Evolutionary conservation across 2,888 invertebrate genomes (phyloP).

Genomic region (Pandemis heparana): DNA sequence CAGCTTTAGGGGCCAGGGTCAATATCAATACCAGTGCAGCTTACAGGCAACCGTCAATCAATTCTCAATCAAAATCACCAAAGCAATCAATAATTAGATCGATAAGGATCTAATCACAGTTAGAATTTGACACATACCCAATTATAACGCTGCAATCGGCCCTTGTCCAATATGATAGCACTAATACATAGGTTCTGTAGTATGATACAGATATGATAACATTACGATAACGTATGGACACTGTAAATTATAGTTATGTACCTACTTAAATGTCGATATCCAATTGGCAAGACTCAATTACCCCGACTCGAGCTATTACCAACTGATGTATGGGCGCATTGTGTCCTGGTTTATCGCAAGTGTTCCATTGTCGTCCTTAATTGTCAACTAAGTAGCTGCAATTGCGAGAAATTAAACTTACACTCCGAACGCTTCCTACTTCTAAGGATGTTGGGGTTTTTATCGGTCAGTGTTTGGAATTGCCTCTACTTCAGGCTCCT

Average conservation of each 20-base stretch:
- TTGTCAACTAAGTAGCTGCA: slow-evolving; percentile 40
- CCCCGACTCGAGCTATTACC: slow-evolving; percentile 68
- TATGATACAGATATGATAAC: slow-evolving; percentile 26
- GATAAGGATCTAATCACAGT: slow-evolving; percentile 37
- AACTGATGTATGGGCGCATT: slow-evolving; percentile 67
- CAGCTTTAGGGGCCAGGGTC: no score
- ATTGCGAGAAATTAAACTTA: slow-evolving; percentile 27
- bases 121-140: slow-evolving; percentile 35
- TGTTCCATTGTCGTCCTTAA: slow-evolving; percentile 55
- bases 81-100: slow-evolving; percentile 20
- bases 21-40: neutral
- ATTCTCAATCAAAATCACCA: slow-evolving; percentile 5
- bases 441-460: slow-evolving; percentile 14
- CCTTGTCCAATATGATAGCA: slow-evolving; percentile 34
- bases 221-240: slow-evolving; percentile 12
- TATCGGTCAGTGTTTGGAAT: neutral
- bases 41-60: neutral
- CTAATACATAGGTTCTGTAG: neutral
- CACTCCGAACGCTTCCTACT: slow-evolving; percentile 7
- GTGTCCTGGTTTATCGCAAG: slow-evolving; percentile 55
- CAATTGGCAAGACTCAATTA: slow-evolving; percentile 73
- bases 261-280: slow-evolving; percentile 52
- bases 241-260: slow-evolving; percentile 64
- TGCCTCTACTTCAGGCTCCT: no score
- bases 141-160: slow-evolving; percentile 27